Conservation (phyloP, 2,113 vertebrate genomes). For the Chlamydotis undulata region DNA sequence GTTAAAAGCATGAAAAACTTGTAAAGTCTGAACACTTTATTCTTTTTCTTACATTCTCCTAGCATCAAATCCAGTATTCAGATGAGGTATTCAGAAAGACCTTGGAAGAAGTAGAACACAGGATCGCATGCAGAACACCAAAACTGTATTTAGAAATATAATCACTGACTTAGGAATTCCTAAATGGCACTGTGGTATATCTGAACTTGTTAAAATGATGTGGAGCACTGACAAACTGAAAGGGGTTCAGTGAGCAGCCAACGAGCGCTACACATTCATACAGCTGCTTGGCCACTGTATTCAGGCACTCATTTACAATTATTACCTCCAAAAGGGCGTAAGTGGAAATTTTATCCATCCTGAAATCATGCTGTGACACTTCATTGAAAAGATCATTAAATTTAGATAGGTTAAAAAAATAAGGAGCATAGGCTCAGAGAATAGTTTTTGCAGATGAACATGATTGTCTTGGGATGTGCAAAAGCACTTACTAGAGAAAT, state of each 20-base stretch:
- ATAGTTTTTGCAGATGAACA: background rate
- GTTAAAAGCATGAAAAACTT: background rate
- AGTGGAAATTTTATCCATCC: background rate
- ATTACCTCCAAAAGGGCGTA: background rate
- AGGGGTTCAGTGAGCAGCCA: background rate
- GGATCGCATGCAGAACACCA: background rate
- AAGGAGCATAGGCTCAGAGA: background rate
- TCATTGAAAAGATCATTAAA: background rate
- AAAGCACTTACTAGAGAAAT: background rate
- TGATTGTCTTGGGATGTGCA: background rate
- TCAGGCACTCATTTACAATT: background rate
- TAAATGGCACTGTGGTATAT: background rate
- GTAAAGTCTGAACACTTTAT: background rate
- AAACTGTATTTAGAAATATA: background rate
- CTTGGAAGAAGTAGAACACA: background rate
- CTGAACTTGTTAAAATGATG: background rate
- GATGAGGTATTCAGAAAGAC: background rate
- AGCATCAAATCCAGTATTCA: background rate
- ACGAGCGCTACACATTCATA: accelerated
- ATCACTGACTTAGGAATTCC: background rate
- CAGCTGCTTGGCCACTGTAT: background rate
- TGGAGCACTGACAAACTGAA: background rate
- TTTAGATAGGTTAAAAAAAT: background rate
- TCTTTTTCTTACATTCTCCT: background rate
- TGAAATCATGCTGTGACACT: background rate